Evolutionary conservation across 2,113 vertebrate genomes (phyloP).

Genomic region (Mirza zaza): DNA sequence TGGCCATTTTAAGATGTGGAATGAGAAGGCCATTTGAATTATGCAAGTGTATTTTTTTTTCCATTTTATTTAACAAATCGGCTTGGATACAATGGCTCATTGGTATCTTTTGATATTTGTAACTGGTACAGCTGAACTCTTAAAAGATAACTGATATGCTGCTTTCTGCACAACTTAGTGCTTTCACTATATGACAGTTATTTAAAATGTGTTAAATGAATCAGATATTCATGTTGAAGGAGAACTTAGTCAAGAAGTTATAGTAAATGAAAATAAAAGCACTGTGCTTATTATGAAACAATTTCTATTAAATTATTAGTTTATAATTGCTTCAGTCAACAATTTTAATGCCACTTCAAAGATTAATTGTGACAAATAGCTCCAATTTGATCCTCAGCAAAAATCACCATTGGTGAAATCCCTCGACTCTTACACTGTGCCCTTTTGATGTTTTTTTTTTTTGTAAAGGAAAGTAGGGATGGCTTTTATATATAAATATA

Average conservation of each 20-base stretch:
- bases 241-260: constrained; percentile 35
- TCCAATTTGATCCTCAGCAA: neutral
- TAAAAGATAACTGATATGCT: constrained; percentile 30
- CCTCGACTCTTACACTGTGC: neutral
- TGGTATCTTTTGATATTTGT: constrained; percentile 71
- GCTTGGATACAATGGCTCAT: constrained; percentile 55
- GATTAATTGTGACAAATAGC: neutral
- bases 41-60: neutral
- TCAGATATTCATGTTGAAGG: constrained; percentile 40
- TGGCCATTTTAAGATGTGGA: constrained; percentile 55
- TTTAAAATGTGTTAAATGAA: constrained; percentile 33
- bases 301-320: constrained; percentile 31
- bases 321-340: neutral
- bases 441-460: neutral
- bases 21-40: constrained; percentile 60
- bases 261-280: neutral
- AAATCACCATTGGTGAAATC: neutral
- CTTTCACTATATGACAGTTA: constrained; percentile 24
- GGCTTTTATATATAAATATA: neutral
- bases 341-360: neutral
- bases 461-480: neutral
- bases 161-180: constrained; percentile 42
- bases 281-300: neutral
- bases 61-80: constrained; percentile 61
- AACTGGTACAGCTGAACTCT: constrained; percentile 78